Conservation (phyloP, 2,113 vertebrate species). For the Jaculus jaculus region DNA sequence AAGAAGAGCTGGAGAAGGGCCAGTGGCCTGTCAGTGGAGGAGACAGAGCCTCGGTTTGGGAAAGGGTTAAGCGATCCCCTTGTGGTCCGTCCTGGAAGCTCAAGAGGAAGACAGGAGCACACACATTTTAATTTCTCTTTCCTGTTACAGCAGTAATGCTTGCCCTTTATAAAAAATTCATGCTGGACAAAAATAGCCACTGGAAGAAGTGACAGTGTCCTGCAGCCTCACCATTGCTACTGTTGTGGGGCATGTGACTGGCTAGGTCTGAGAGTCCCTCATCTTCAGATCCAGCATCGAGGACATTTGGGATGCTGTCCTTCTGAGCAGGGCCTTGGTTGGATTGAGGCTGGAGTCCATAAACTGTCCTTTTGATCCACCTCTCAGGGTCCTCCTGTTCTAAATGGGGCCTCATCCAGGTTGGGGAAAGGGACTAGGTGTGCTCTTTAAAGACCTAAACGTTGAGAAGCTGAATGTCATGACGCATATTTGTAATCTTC, state of each 20-base stretch:
- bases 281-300: not conserved
- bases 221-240: not conserved
- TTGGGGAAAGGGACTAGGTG: not conserved
- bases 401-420: not conserved
- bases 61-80: not conserved
- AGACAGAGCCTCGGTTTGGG: not conserved
- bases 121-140: not conserved
- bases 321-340: not conserved
- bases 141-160: not conserved
- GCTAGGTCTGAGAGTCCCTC: not conserved
- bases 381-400: not conserved
- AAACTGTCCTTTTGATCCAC: not conserved
- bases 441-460: not conserved
- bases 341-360: not conserved
- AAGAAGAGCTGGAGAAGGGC: not conserved
- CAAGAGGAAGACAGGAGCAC: not conserved
- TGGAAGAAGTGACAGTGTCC: not conserved
- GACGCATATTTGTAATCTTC: not conserved
- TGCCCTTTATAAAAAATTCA: slow-evolving; percentile 56
- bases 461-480: not conserved
- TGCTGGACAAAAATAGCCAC: slow-evolving; percentile 3
- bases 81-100: not conserved
- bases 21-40: not conserved
- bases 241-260: not conserved
- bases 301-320: not conserved